Evolutionary conservation across 2,888 invertebrate genomes (phyloP).

Genomic region (Aspidapion aeneum): DNA sequence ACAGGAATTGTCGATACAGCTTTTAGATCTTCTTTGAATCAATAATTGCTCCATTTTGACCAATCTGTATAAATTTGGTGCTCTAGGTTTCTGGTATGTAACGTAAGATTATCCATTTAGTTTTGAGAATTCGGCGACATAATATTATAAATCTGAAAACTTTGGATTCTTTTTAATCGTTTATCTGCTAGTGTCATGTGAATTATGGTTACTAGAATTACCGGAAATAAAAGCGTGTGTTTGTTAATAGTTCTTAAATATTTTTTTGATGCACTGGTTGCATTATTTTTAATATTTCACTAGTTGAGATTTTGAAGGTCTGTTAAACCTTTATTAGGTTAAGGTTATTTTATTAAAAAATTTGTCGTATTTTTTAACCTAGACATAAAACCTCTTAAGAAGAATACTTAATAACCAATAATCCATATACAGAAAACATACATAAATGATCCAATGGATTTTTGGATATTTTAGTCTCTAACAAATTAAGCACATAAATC

Average conservation of each 20-base stretch:
- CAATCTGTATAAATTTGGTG: slow-evolving; percentile 26
- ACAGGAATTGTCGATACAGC: slow-evolving; percentile 51
- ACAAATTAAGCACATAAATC: slow-evolving; percentile 54
- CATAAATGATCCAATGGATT: slow-evolving; percentile 17
- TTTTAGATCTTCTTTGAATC: too few relatives aligned
- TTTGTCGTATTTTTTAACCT: too few relatives aligned
- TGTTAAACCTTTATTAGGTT: too few relatives aligned
- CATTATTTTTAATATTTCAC: too few relatives aligned
- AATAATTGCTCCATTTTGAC: too few relatives aligned
- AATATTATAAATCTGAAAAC: not conserved
- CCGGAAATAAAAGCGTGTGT: not conserved
- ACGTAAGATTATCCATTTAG: not conserved
- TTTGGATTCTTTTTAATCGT: not conserved
- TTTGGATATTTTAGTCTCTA: slow-evolving; percentile 34
- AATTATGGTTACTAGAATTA: not conserved
- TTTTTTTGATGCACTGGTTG: too few relatives aligned
- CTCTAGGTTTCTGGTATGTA: not conserved
- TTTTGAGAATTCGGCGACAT: not conserved
- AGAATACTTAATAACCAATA: too few relatives aligned
- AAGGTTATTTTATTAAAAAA: too few relatives aligned
- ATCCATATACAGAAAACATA: too few relatives aligned
- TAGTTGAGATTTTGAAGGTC: too few relatives aligned
- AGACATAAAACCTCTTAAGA: too few relatives aligned
- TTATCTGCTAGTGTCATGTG: not conserved
- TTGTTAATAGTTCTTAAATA: too few relatives aligned